These are phyloP conservation scores for Sesamia inferens DNA, from an alignment of 2,888 invertebrate genomes.

Conservation along the genomic window DNA sequence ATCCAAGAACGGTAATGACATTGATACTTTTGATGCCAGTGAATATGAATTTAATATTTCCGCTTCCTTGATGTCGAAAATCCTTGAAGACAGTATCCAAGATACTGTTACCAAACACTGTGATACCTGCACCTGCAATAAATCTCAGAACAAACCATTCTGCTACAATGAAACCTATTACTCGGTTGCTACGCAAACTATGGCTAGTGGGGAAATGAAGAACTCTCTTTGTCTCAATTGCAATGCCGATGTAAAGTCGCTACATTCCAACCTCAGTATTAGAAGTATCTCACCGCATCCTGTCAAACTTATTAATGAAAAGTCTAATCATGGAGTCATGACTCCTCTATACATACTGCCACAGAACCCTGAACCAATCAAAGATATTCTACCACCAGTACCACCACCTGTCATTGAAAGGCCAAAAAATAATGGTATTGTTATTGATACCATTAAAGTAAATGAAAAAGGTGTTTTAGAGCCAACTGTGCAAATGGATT, in stretches of 20 bases:
- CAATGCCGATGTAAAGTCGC: constrained; percentile 89
- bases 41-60: constrained; percentile 93
- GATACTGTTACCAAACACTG: constrained; percentile 95
- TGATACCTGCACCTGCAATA: constrained; percentile 94
- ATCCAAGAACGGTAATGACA: constrained; percentile 81
- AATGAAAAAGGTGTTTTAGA: constrained; percentile 71
- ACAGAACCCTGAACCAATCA: constrained; percentile 69
- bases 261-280: constrained; percentile 82
- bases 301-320: constrained; percentile 80
- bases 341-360: constrained; percentile 80
- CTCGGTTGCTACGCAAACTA: constrained; percentile 92
- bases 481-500: constrained; percentile 68
- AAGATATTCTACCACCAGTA: constrained; percentile 61
- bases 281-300: constrained; percentile 82
- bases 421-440: constrained; percentile 67
- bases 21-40: constrained; percentile 90
- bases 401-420: constrained; percentile 65
- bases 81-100: constrained; percentile 96
- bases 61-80: constrained; percentile 97
- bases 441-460: constrained; percentile 69
- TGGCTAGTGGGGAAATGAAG: constrained; percentile 84
- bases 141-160: constrained; percentile 88
- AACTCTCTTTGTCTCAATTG: constrained; percentile 91
- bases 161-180: constrained; percentile 89
- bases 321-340: constrained; percentile 71